These are phyloP conservation scores for Pipistrellus pygmaeus DNA, from an alignment of 2,797 vertebrate species.

Conservation along the genomic window DNA sequence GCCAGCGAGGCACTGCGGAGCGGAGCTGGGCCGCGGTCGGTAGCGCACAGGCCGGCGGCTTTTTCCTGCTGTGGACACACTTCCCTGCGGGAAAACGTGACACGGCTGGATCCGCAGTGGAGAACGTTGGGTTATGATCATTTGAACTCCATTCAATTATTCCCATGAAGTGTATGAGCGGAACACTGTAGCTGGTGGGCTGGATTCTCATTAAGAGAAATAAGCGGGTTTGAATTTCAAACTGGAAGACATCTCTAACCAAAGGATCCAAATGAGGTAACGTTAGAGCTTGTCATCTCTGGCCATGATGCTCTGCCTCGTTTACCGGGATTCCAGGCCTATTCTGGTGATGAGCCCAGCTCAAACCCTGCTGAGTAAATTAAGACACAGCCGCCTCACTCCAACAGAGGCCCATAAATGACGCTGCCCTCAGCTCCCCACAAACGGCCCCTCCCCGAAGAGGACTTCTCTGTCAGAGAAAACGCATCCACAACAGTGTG, in stretches of 20 bases:
- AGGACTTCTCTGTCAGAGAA: conserved; percentile 80
- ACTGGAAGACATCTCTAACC: conserved; percentile 70
- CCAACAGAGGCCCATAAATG: conserved; percentile 80
- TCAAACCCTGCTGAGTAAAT: conserved; percentile 84
- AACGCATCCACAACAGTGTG: conserved; percentile 68
- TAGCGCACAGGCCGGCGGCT: fast-evolving
- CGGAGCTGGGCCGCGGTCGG: not conserved
- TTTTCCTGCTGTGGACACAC: not conserved
- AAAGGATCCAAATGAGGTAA: conserved; percentile 64
- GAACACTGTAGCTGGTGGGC: conserved; percentile 66
- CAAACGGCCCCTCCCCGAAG: conserved; percentile 88
- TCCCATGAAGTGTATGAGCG: conserved; percentile 75
- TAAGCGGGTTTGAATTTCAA: conserved; percentile 78
- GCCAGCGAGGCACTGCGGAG: not conserved
- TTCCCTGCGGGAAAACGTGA: conserved; percentile 3
- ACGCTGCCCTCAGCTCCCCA: conserved; percentile 80
- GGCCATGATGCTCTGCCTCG: fast-evolving
- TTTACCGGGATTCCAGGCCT: conserved; percentile 69
- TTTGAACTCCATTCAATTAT: conserved; percentile 68
- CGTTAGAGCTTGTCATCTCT: conserved; percentile 60
- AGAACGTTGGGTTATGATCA: conserved; percentile 48
- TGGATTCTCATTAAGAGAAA: conserved; percentile 67
- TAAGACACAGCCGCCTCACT: conserved; percentile 72
- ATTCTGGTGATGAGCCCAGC: conserved; percentile 67
- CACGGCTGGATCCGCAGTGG: not conserved